Evolutionary conservation across 37 sponge, comb jelly and placozoan species (phyloP), one percentile per base, ranked within the genome.

Genomic region (Spongilla lacustris): DNA sequence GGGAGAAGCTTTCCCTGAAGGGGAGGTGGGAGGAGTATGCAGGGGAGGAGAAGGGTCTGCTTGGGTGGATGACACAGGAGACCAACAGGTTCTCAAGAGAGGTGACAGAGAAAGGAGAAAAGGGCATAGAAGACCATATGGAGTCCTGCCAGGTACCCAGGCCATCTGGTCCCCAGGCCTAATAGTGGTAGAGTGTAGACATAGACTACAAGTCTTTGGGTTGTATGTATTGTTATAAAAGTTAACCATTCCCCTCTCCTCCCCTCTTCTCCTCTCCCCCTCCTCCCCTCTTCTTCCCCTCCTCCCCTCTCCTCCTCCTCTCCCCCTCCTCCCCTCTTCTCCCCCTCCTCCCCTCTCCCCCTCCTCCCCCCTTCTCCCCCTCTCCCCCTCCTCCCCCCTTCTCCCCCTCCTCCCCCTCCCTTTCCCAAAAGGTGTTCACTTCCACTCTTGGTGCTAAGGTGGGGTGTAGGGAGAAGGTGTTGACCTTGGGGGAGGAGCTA

Each of bases 71-170:
- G 73, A 86, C 67, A 50, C 66, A 79, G 11, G 90, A 93, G 71
- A 86, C 90, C 23, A 68, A 89, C 68, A 49, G 50, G 32, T 89
- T 93, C 78, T 86, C 87, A 26, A 68, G 37, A 23, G 78, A 89
- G 48, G 86, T 89, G 19, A 89, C 90, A 23, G 86, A 81, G 22
- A 32, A 74, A 21, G 90, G 89, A 78, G 93, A 93, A 29, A 85
- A 89, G 28, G 93, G 93, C 26, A 76, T 93, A 2, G 81, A 75
- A 26, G 90, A 93, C 71, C 90, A 93, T 83, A 75, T 93, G 38
- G 66, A 73, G 29, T 68, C 88, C 0, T 93, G 93, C 81, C 78
- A 86, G 86, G 93, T 93, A 19, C n/a, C n/a, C n/a, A n/a, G n/a
- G 76, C 3, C 13, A 5, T 41, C 27, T 11, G 9, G 58, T 58